Percentiles rank a stretch among this genome's conserved stretches.
phyloP scores from a whole-genome alignment of 2,113 vertebrate species.

The Emydocephalus ijimae region DNA sequence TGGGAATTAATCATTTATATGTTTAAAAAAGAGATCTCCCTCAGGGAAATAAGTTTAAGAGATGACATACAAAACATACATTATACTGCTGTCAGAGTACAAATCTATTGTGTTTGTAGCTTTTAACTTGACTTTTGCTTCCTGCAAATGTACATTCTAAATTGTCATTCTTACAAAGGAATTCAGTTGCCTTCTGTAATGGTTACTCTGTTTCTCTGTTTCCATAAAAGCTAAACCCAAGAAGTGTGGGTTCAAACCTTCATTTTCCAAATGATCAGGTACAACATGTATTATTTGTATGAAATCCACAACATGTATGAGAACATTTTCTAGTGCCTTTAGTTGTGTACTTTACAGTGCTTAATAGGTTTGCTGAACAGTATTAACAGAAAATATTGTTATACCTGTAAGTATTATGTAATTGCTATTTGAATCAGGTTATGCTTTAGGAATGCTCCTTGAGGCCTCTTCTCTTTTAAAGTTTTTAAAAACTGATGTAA shows the following conservation, averaged over 20 bases:
- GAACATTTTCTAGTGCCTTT: background rate
- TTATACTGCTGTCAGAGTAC: background rate
- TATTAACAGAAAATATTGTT: constrained; percentile 19
- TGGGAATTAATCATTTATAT: background rate
- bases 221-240: background rate
- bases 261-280: background rate
- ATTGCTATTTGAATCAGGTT: constrained; percentile 8
- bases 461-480: constrained; percentile 15
- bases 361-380: background rate
- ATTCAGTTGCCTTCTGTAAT: background rate
- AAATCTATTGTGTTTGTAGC: background rate
- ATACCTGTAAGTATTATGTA: constrained; percentile 23
- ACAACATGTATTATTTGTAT: background rate
- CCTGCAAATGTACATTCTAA: background rate
- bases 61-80: background rate
- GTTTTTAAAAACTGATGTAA: constrained; percentile 10
- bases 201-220: background rate
- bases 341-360: background rate
- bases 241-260: background rate
- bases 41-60: background rate
- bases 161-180: background rate
- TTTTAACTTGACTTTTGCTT: background rate
- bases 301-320: background rate
- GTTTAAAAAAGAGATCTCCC: background rate
- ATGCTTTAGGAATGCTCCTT: constrained; percentile 29